These are phyloP conservation scores for Petrocephalus sullivani DNA, from an alignment of 2,797 vertebrate genomes.

Conservation along the genomic window DNA sequence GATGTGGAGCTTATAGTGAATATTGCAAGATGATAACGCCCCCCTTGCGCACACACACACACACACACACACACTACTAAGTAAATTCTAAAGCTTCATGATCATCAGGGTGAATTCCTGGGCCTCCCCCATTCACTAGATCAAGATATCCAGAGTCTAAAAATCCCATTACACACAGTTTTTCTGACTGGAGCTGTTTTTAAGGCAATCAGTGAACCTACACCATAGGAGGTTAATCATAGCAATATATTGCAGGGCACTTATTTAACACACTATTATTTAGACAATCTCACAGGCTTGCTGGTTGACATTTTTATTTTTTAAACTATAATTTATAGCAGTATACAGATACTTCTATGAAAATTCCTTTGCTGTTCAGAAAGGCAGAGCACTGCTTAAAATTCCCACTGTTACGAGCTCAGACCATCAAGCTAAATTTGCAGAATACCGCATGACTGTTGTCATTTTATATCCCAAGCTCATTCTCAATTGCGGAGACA, in stretches of 20 bases:
- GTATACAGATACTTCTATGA: not conserved
- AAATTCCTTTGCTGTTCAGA: not conserved
- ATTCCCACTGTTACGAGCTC: not conserved
- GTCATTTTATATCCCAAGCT: not conserved
- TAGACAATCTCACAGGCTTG: not conserved
- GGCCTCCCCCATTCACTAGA: not conserved
- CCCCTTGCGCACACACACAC: not conserved
- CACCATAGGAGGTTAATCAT: not conserved
- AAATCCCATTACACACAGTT: not conserved
- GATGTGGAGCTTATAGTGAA: not conserved
- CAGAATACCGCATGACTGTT: not conserved
- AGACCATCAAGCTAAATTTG: not conserved
- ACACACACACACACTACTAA: not conserved
- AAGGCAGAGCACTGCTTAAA: not conserved
- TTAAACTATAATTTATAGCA: not conserved
- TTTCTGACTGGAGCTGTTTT: not conserved
- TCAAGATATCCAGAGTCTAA: not conserved
- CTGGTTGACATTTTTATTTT: not conserved
- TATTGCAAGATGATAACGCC: not conserved
- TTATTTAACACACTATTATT: not conserved
- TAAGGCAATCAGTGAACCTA: not conserved
- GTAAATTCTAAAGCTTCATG: not conserved
- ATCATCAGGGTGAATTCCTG: not conserved
- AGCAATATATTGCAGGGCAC: not conserved
- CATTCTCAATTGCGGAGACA: not conserved